Base-by-base conservation (phyloP, 2,113 vertebrate species). In the Haliaeetus leucogaster region DNA sequence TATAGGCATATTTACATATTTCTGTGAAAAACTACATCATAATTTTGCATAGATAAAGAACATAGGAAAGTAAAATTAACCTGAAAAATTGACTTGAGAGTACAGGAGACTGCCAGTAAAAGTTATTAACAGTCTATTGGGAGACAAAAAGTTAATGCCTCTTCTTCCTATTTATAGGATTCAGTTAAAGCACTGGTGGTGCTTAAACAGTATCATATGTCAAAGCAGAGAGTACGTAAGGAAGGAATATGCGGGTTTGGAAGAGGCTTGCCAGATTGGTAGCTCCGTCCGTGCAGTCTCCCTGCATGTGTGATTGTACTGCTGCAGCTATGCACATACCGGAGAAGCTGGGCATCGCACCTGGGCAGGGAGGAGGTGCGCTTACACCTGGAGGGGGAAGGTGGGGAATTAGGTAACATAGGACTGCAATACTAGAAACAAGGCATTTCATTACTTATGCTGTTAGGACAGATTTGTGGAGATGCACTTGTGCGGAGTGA, bases 281-380 rank as follows among this genome's bases (percentile, higher is more conserved):
- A 58, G 62, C 42, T 73, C 40, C 8, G 0, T 83, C 22, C 1
- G 5, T 83, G 58, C 36, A 11, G 30, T 65, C 23, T 47, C 26
- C 22, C n/a, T 47, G 25, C 23, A 7, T 5, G 2, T 0, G 0
- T 38, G 50, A 4, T 16, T 50, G n/a, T 14, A 8, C 22, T 47
- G 22, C 61, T 93, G 65, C 52, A 43, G 29, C 38, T 42, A 6
- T 42, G 53, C 32, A 5, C 7, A 1, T 25, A 10, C 29, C 26
- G 30, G 70, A 47, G 61, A 34, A 78, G 40, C 9, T 19, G 23
- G 6, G 15, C n/a, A 17, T 63, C 0, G 0, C 13, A 4, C 22
- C 13, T 16, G 68, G 67, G n/a, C 36, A 71, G 36, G 58, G n/a
- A 48, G 20, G 16, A 21, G 4, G 32, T 10, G 0, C 4, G 2